phyloP scores from a whole-genome alignment of 2,888 invertebrate genomes.

The Tipula unca region DNA sequence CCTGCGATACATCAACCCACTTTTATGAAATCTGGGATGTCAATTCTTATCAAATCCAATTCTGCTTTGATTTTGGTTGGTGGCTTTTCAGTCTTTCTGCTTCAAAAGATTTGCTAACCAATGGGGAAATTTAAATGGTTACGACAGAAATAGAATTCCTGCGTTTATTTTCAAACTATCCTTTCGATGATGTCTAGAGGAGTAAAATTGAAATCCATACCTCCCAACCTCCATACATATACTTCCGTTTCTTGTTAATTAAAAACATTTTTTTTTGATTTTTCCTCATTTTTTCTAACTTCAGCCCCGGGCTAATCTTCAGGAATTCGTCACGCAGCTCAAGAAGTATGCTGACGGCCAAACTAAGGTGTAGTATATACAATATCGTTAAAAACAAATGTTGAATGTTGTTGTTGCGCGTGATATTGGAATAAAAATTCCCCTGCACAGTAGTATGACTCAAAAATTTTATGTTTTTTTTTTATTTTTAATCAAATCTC shows the following conservation, averaged over 20 bases:
- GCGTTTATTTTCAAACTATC: too few species aligned
- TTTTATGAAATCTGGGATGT: too few species aligned
- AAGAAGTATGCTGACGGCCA: neutral
- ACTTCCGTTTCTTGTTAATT: neutral
- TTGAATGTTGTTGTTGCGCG: neutral
- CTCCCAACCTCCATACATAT: neutral
- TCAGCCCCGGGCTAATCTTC: neutral
- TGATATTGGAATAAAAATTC: neutral
- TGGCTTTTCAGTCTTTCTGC: too few species aligned
- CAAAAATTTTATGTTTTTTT: neutral
- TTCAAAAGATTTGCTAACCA: too few species aligned
- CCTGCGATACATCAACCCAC: too few species aligned
- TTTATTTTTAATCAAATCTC: neutral
- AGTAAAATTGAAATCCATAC: too few species aligned
- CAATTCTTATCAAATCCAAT: too few species aligned
- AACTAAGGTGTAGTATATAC: neutral
- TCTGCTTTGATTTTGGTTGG: too few species aligned
- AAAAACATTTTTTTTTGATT: neutral
- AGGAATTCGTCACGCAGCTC: slow-evolving; percentile 8
- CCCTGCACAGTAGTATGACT: neutral
- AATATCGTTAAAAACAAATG: neutral
- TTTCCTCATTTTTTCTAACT: neutral
- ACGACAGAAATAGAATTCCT: too few species aligned
- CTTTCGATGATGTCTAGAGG: too few species aligned
- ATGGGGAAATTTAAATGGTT: too few species aligned